Evolutionary conservation across 1,140 invertebrate genomes (phyloP).

Genomic region (Lasaia peninsularis): DNA sequence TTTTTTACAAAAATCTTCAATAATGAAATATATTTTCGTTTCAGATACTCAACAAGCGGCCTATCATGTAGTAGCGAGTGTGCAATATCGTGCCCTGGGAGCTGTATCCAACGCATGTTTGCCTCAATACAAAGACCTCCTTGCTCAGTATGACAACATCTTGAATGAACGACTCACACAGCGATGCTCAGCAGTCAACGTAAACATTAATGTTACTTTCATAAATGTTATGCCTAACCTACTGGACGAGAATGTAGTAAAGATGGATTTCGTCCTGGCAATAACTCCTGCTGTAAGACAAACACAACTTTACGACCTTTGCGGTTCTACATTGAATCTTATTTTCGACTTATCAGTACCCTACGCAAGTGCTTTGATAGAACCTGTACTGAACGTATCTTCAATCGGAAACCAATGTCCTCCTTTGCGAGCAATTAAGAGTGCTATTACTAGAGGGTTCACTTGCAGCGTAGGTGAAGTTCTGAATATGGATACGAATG

Average conservation of each 20-base stretch:
- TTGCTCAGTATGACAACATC: slow-evolving; percentile 88
- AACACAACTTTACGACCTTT: slow-evolving; percentile 94
- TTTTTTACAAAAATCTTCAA: too few species aligned
- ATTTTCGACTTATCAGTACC: slow-evolving; percentile 97
- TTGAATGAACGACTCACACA: slow-evolving; percentile 91
- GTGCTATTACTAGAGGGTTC: slow-evolving; percentile 92
- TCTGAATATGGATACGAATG: slow-evolving; percentile 92
- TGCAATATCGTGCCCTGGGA: slow-evolving; percentile 93
- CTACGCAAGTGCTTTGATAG: slow-evolving; percentile 93
- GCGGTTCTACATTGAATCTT: slow-evolving; percentile 93
- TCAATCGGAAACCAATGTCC: slow-evolving; percentile 95
- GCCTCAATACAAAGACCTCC: slow-evolving; percentile 89
- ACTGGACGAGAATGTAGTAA: slow-evolving; percentile 90
- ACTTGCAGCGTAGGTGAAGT: slow-evolving; percentile 96
- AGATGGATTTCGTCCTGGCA: slow-evolving; percentile 92
- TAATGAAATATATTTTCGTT: slow-evolving; percentile 33
- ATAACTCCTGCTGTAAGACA: slow-evolving; percentile 92
- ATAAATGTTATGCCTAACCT: slow-evolving; percentile 86
- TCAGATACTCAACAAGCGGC: slow-evolving; percentile 93
- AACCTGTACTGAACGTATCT: slow-evolving; percentile 91
- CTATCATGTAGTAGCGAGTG: slow-evolving; percentile 93
- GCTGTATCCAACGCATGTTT: slow-evolving; percentile 90
- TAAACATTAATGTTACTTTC: slow-evolving; percentile 96
- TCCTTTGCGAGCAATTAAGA: slow-evolving; percentile 89
- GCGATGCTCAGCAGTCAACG: slow-evolving; percentile 95